Base-by-base conservation (phyloP, 2,888 invertebrate genomes). In the Neoaliturus tenellus region DNA sequence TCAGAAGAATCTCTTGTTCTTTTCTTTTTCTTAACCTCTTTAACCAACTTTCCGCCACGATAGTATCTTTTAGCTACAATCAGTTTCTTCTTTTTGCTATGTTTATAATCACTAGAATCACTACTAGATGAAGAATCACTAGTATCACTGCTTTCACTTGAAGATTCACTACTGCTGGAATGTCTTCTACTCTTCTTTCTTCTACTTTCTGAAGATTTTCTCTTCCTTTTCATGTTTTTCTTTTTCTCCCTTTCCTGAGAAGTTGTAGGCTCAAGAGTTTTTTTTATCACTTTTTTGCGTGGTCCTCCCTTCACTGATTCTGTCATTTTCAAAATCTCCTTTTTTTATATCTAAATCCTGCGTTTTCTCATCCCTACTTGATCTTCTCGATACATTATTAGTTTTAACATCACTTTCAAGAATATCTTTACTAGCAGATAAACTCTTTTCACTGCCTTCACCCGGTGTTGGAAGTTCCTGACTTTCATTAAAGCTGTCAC, bases 171-270 rank as follows among this genome's bases (percentile, higher is more conserved):
- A 55, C 78, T 83, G 84, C 73, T 35, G 86, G 81, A 87, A 89
- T 83, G 83, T 89, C 89, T 69, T 31, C 41, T 84, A 39, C 85
- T 85, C 73, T 85, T 86, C 78, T 89, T 89, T 35, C 89, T 87
- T 51, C 89, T 84, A 84, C 90, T 89, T 80, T 89, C 89, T 1
- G 89, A 87, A 87, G 88, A 88, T 89, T 92, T 62, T 55, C 80
- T 88, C 89, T 80, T 88, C 90, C 8, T 88, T 85, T 87, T 33
- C 51, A 48, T 5, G 81, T 39, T 80, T 73, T 84, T 14, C 35
- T 71, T 5, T 86, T 85, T 71, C 84, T 87, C 20, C 81, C 81
- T 86, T 80, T 85, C 87, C 14, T 89, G 89, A 62, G 62, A 62
- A 62, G 12, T 31, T 58, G 90, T 90, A 39, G 88, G 87, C 0